Base-by-base conservation (phyloP, 1,140 invertebrate species). In the Drosophila sp. region DNA sequence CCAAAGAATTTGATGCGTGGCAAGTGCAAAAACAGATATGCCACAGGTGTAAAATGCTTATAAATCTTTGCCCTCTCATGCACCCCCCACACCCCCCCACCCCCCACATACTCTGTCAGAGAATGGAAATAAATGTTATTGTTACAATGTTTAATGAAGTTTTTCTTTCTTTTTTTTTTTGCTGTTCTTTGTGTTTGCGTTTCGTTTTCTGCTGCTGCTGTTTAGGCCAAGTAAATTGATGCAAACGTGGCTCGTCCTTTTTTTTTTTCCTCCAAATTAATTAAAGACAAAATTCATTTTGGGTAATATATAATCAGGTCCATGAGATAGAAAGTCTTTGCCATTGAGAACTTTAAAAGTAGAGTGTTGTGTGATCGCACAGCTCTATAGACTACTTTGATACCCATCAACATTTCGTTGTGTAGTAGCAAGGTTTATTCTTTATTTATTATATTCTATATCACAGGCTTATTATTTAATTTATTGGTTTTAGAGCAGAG, bases 11-110 rank as follows among this genome's bases (percentile, higher is more conserved):
- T 79, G 73, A 74, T 85, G 81, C 69, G 69, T 27, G 62, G 40
- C 7, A 8, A 40, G 27, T 40, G 73, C 66, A 60, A 54, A 66
- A 77, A 74, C 67, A 80, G 54, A 70, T 63, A 67, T 60, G 79
- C 79, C 83, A 76, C 83, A 87, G 83, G 83, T 87, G 83, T 83
- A 82, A 87, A 76, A 73, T 73, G 72, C 61, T 71, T 79, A 82
- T 86, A 86, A 86, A 86, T 86, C 82, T 86, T 68, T 5, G 17
- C 41, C 41, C 6, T 23, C 56, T 11, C 10, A 2, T 27, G 10
- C 2, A 11, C 1, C 33, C 8, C 33, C 33, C 33, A 2, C 23
- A n/a, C 27, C n/a, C 4, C 6, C 32, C 29, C 44, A 27, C 0
- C 35, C 6, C 27, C 23, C 25, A 8, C 23, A 10, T 7, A 8